Conservation (phyloP, 2,113 vertebrate species). For the Clarias gariepinus region DNA sequence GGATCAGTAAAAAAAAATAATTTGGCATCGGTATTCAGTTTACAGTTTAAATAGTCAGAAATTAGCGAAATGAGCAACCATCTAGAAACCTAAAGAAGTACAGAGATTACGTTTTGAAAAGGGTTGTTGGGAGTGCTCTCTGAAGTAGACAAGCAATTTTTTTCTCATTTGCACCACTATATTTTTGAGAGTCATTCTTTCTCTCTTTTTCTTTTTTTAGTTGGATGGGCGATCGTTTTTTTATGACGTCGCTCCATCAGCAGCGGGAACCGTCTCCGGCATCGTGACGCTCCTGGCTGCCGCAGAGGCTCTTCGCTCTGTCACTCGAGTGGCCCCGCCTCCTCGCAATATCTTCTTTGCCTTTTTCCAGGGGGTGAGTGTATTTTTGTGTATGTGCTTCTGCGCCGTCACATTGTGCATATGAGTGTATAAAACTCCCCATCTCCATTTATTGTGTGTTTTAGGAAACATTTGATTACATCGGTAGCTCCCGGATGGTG, state of each 20-base stretch:
- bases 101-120: neutral
- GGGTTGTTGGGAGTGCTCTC: neutral
- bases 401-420: neutral
- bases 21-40: neutral
- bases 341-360: constrained; percentile 83
- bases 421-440: neutral
- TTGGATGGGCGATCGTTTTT: constrained; percentile 93
- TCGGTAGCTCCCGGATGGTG: constrained; percentile 92
- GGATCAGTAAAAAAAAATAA: too few species aligned
- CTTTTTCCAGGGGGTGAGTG: constrained; percentile 92
- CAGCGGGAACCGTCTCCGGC: constrained; percentile 79
- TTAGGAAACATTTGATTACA: constrained; percentile 96
- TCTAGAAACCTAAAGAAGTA: neutral
- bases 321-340: constrained; percentile 54
- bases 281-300: constrained; percentile 86
- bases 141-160: neutral
- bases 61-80: neutral
- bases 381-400: neutral
- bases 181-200: neutral
- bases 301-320: constrained; percentile 79
- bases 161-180: neutral
- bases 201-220: constrained; percentile 64
- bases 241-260: constrained; percentile 86
- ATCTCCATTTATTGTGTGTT: neutral
- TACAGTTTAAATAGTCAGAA: neutral